Evolutionary conservation across 2,797 vertebrate species (phyloP).

Genomic region (Eulemur coronatus): DNA sequence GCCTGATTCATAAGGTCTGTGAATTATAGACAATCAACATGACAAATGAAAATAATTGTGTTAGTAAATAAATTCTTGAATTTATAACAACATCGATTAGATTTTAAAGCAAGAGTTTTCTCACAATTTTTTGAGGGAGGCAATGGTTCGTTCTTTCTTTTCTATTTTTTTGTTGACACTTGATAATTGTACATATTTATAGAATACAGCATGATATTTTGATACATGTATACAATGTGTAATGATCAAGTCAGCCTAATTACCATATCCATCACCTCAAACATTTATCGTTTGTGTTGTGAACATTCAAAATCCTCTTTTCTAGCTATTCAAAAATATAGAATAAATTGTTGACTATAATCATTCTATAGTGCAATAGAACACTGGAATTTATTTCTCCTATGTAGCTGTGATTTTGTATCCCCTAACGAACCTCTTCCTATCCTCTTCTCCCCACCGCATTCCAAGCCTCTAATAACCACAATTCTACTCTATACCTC

Average conservation of each 20-base stretch:
- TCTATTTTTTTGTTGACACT: not conserved
- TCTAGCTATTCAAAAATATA: not conserved
- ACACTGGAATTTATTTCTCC: not conserved
- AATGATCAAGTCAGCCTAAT: not conserved
- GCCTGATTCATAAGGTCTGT: not conserved
- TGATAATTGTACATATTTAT: not conserved
- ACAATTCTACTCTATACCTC: too few relatives aligned
- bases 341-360: not conserved
- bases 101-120: not conserved
- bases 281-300: not conserved
- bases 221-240: not conserved
- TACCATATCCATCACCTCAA: not conserved
- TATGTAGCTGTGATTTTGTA: too few relatives aligned
- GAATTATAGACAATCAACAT: not conserved
- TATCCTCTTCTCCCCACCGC: too few relatives aligned
- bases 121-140: not conserved
- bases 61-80: not conserved
- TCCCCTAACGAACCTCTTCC: too few relatives aligned
- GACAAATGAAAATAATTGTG: not conserved
- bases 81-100: not conserved
- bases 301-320: not conserved
- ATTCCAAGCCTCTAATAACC: too few relatives aligned
- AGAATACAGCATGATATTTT: not conserved
- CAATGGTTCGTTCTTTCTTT: not conserved
- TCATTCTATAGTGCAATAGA: not conserved